phyloP scores from a whole-genome alignment of 53 echinoderm and acorn worm genomes.

The Patiria pectinifera region DNA sequence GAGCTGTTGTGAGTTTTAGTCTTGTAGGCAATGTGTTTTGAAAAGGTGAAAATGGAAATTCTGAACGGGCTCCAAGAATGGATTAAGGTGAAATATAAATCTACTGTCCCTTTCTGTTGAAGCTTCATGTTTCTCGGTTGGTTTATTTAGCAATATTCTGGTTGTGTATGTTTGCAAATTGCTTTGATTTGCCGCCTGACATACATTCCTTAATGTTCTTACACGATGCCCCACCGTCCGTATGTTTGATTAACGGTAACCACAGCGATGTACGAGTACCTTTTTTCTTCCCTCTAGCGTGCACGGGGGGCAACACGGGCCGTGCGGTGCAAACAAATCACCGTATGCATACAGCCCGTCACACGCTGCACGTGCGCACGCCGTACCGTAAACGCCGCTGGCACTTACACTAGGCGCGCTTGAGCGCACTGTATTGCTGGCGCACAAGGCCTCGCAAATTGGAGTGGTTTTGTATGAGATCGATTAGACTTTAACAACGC shows the following conservation, averaged over 20 bases:
- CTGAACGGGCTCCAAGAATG: too few relatives aligned
- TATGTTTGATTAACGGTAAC: slow-evolving; percentile 35
- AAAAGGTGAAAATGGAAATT: too few relatives aligned
- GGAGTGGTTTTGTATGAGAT: slow-evolving; percentile 60
- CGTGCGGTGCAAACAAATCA: slow-evolving; percentile 46
- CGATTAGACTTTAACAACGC: slow-evolving; percentile 65
- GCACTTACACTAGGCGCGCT: background rate
- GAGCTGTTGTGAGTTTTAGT: too few relatives aligned
- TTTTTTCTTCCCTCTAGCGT: slow-evolving; percentile 7
- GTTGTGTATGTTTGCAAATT: background rate
- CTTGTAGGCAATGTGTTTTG: too few relatives aligned
- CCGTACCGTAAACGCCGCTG: slow-evolving; percentile 31
- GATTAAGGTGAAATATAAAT: too few relatives aligned
- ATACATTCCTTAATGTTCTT: background rate
- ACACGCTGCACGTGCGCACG: slow-evolving; percentile 29
- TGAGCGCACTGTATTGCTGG: slow-evolving; percentile 9
- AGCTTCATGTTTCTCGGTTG: background rate
- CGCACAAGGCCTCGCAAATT: slow-evolving; percentile 41
- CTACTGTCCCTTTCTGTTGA: background rate
- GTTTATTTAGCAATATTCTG: background rate
- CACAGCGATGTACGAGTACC: slow-evolving; percentile 1
- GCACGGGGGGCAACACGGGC: slow-evolving; percentile 31
- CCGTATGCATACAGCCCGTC: slow-evolving; percentile 46
- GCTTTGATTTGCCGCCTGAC: background rate
- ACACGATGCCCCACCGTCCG: background rate